phyloP scores from a whole-genome alignment of 2,113 vertebrate species.

The Seriola quinqueradiata region DNA sequence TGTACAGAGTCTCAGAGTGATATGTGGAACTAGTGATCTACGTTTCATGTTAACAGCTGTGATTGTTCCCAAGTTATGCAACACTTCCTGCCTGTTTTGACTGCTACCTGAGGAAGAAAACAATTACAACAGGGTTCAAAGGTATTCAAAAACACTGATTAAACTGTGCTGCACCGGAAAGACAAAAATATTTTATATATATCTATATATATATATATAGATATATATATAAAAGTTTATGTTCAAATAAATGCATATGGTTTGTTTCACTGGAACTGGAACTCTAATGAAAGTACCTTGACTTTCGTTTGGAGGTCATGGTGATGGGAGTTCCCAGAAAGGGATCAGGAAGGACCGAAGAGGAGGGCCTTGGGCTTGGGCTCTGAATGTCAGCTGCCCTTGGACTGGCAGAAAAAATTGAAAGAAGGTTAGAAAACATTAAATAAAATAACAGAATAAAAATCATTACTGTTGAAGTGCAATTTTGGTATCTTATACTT shows the following conservation, averaged over 20 bases:
- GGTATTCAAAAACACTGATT: background rate
- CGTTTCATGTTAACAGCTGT: no score
- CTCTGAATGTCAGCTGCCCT: conserved; percentile 69
- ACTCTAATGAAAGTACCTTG: conserved; percentile 84
- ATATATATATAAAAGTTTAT: background rate
- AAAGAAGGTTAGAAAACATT: conserved; percentile 19
- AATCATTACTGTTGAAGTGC: background rate
- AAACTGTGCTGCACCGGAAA: background rate
- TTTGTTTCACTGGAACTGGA: background rate
- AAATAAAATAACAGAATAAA: background rate
- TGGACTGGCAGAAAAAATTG: conserved; percentile 71
- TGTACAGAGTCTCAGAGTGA: no score
- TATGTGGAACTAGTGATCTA: no score
- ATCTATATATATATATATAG: no score
- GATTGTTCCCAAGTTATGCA: no score
- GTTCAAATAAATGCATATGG: background rate
- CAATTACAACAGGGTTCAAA: no score
- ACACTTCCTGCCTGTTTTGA: no score
- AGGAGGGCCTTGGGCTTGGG: conserved; percentile 32
- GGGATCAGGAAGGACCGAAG: conserved; percentile 80
- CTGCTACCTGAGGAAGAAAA: no score
- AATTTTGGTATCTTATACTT: conserved; percentile 8
- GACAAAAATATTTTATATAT: no score
- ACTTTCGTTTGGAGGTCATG: conserved; percentile 85
- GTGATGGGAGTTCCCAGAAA: conserved; percentile 93